Evolutionary conservation across 1,140 invertebrate genomes (phyloP).

Genomic region (Drosophila tristis): DNA sequence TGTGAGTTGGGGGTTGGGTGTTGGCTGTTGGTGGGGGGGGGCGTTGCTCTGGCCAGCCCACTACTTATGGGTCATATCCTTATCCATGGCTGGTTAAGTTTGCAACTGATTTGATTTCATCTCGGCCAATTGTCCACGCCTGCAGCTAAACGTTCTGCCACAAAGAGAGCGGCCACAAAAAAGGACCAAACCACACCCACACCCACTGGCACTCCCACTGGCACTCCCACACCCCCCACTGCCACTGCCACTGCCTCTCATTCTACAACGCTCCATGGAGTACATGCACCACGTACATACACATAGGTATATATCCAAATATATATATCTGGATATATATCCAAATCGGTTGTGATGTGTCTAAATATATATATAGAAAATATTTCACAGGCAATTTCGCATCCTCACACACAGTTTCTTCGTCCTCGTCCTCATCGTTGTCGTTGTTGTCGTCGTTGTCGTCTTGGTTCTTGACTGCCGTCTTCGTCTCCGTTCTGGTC

Average conservation of each 20-base stretch:
- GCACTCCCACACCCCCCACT: too few relatives aligned
- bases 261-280: background rate
- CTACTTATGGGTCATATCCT: constrained; percentile 22
- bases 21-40: too few relatives aligned
- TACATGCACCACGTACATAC: background rate
- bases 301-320: constrained; percentile 1
- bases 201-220: too few relatives aligned
- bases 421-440: constrained; percentile 32
- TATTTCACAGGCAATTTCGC: constrained; percentile 79
- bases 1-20: constrained; percentile 3
- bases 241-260: too few relatives aligned
- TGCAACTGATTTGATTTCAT: constrained; percentile 57
- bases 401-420: constrained; percentile 57
- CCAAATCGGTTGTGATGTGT: constrained; percentile 11
- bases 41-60: too few relatives aligned
- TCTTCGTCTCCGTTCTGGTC: background rate
- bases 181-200: too few relatives aligned
- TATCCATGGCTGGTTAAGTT: constrained; percentile 47
- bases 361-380: constrained; percentile 47
- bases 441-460: constrained; percentile 28
- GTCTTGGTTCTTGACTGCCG: constrained; percentile 24
- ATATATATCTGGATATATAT: constrained; percentile 3
- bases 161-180: too few relatives aligned
- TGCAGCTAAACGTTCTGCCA: constrained; percentile 27
- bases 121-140: constrained; percentile 50